phyloP scores from a whole-genome alignment of 2,797 vertebrate species.

The Selene dorsalis region DNA sequence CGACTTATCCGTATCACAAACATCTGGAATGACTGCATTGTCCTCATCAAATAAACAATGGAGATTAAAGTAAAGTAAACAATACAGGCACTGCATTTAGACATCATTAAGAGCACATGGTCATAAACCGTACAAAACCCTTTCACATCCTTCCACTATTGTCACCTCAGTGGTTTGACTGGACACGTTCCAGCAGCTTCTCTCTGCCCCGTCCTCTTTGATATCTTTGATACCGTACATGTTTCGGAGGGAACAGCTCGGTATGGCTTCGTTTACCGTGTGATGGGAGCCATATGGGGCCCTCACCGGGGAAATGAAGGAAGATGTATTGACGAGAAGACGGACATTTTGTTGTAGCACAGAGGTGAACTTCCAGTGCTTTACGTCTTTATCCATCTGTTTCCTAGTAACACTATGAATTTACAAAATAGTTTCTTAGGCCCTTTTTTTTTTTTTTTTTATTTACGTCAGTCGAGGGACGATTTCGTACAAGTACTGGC shows the following conservation, averaged over 20 bases:
- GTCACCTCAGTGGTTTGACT: neutral
- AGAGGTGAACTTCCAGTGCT: neutral
- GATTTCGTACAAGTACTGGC: neutral
- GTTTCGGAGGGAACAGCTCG: constrained; percentile 8
- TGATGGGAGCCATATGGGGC: constrained; percentile 43
- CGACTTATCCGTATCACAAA: neutral
- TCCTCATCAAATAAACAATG: neutral
- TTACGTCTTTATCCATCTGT: constrained; percentile 29
- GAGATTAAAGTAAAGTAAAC: neutral
- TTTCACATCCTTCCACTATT: neutral
- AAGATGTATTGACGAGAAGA: constrained; percentile 10
- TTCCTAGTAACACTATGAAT: constrained; percentile 13
- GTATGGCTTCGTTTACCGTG: constrained; percentile 23
- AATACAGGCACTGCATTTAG: too few relatives aligned
- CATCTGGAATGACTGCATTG: neutral
- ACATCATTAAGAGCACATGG: too few relatives aligned
- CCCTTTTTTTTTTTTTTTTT: neutral
- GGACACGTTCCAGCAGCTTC: constrained; percentile 23
- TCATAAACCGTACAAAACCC: too few relatives aligned
- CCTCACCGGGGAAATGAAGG: neutral
- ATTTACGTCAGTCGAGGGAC: neutral
- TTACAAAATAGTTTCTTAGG: neutral
- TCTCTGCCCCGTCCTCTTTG: neutral
- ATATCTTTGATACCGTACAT: constrained; percentile 29
- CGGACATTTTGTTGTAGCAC: neutral